phyloP scores from a whole-genome alignment of 2,888 invertebrate species.

The Acanthosoma haemorrhoidale region DNA sequence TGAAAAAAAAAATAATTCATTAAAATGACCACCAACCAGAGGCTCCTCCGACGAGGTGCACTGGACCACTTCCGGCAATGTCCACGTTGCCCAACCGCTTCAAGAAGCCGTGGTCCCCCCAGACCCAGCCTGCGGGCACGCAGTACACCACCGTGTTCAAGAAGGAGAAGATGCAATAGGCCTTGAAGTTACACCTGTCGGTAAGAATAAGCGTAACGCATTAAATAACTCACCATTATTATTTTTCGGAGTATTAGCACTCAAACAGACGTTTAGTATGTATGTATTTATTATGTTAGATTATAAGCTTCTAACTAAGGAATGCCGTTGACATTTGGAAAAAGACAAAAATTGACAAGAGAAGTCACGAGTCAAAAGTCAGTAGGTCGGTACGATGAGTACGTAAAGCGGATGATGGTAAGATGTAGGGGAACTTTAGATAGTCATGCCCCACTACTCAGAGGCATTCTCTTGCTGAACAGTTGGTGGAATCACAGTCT shows the following conservation, averaged over 20 bases:
- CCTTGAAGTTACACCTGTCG: conserved; percentile 84
- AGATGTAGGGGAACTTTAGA: background rate
- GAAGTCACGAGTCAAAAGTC: too few relatives aligned
- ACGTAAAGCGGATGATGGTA: background rate
- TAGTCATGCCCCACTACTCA: too few relatives aligned
- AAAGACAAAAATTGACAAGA: too few relatives aligned
- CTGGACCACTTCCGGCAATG: conserved; percentile 87
- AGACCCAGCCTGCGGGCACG: conserved; percentile 89
- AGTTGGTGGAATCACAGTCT: too few relatives aligned
- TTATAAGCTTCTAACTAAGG: too few relatives aligned
- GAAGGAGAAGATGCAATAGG: conserved; percentile 84
- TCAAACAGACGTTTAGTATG: background rate
- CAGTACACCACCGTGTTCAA: conserved; percentile 86
- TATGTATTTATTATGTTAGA: too few relatives aligned
- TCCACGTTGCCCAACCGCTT: conserved; percentile 80
- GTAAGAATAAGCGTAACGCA: too few relatives aligned
- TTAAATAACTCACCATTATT: background rate
- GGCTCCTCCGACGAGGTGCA: conserved; percentile 75
- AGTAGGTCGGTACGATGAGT: too few relatives aligned
- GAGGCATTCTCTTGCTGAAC: too few relatives aligned
- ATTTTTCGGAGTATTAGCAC: too few relatives aligned
- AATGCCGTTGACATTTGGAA: too few relatives aligned
- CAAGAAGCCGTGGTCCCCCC: conserved; percentile 83
- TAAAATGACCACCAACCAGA: conserved; percentile 45
- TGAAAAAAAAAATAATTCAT: too few relatives aligned